phyloP scores from a whole-genome alignment of 2,888 invertebrate species.

The Chironomus tentans region DNA sequence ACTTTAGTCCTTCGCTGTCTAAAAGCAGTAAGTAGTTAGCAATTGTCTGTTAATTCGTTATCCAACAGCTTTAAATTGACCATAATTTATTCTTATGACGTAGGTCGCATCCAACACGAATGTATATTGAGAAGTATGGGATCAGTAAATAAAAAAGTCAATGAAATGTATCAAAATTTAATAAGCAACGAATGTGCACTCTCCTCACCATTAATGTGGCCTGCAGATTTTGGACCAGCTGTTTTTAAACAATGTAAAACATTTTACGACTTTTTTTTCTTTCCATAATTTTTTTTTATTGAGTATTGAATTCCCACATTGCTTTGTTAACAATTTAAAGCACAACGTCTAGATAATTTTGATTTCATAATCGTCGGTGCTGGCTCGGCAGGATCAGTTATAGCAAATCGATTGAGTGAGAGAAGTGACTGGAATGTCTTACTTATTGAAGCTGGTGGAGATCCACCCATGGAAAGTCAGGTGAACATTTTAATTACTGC shows the following conservation, averaged over 20 bases:
- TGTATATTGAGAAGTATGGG: constrained; percentile 28
- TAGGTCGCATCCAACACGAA: not conserved
- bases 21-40: too few species aligned
- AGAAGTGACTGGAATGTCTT: constrained; percentile 41
- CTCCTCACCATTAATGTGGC: constrained; percentile 1
- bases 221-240: constrained; percentile 5
- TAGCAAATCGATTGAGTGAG: constrained; percentile 44
- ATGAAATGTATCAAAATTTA: not conserved
- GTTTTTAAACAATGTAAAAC: constrained; percentile 20
- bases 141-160: not conserved
- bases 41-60: too few species aligned
- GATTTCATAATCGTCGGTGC: constrained; percentile 45
- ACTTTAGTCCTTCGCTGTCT: too few species aligned
- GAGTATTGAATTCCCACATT: not conserved
- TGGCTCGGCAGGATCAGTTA: constrained; percentile 44
- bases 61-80: too few species aligned
- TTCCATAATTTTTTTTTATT: not conserved
- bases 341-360: constrained; percentile 32
- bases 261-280: not conserved
- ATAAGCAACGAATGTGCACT: not conserved
- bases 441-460: constrained; percentile 45
- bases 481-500: not conserved
- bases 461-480: constrained; percentile 39
- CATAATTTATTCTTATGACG: too few species aligned
- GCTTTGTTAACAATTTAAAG: not conserved